These are phyloP conservation scores for Pegoplata infirma DNA, from an alignment of 2,888 invertebrate species.

Conservation along the genomic window DNA sequence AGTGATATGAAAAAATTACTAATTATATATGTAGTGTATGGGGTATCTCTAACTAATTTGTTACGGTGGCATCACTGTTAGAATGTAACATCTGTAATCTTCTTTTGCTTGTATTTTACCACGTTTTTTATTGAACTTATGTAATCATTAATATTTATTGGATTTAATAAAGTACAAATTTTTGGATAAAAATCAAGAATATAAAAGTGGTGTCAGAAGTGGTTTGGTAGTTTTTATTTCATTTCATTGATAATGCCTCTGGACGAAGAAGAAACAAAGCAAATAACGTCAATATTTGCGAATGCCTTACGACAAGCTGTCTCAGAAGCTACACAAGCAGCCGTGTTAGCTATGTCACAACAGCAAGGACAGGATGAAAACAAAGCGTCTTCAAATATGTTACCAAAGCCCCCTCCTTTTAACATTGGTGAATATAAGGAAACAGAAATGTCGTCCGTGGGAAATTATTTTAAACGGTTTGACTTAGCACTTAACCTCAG, in stretches of 20 bases:
- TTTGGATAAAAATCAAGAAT: no score
- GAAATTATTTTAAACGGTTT: conserved; percentile 11
- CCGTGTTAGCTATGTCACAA: not conserved
- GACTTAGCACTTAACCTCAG: conserved; percentile 29
- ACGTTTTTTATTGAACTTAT: no score
- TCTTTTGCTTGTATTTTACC: no score
- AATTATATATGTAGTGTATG: no score
- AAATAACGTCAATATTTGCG: not conserved
- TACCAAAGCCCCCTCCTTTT: not conserved
- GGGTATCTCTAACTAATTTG: no score
- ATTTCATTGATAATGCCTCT: conserved; percentile 4
- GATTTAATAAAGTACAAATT: no score
- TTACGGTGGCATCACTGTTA: no score
- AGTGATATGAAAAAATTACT: no score
- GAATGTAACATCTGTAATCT: no score
- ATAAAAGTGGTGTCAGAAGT: no score
- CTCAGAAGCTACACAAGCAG: not conserved
- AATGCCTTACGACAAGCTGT: not conserved
- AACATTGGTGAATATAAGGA: conserved; percentile 1
- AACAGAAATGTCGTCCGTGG: conserved; percentile 3
- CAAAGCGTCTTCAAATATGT: not conserved
- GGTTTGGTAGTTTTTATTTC: no score
- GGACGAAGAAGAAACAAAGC: not conserved
- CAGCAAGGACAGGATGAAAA: not conserved
- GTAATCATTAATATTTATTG: no score